Base-by-base conservation (phyloP, 2,888 invertebrate genomes). In the Rhingia campestris region DNA sequence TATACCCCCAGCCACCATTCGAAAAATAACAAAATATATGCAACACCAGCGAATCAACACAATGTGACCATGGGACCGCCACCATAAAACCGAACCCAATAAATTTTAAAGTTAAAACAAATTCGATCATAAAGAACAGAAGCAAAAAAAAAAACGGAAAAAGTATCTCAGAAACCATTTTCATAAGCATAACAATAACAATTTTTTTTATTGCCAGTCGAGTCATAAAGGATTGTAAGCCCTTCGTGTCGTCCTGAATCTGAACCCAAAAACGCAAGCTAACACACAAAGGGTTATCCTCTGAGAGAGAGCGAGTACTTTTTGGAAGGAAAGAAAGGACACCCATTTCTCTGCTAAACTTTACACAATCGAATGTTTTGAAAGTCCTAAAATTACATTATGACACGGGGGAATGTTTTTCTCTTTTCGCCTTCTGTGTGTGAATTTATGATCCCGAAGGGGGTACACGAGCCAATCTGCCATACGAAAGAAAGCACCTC, bases 91-190 rank as follows among this genome's bases (percentile, higher is more conserved):
- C 79, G 58, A 63, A 82, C 58, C 79, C 73, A 82, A 82, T 82
- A 82, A 82, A 82, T 82, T 82, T 79, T 56, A 82, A 82, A 79
- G 82, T 82, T 79, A 79, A 77, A 82, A 82, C 82, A 79, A 82
- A 82, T 82, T 82, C 82, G 82, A 82, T 79, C 82, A 77, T 73
- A 82, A 82, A 67, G 45, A 70, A 79, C 35, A 14, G 32, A 66
- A 63, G 66, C 59, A 51, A 69, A 10, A 41, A 30, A 30, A 56
- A 80, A 63, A 79, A n/a, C 4, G 56, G n/a, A 7, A 39, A n/a
- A 37, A 12, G n/a, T 6, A 14, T 76, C 76, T 72, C 81, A 41
- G 47, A 64, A 76, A 72, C 77, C 81, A 76, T 81, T 81, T 81
- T 76, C 81, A 81, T 81, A 81, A 81, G 81, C 81, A 81, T 72